Evolutionary conservation across 53 echinoderm and acorn worm genomes (phyloP), one percentile per base, ranked within the genome.

Genomic region (Paelopatides confundens): DNA sequence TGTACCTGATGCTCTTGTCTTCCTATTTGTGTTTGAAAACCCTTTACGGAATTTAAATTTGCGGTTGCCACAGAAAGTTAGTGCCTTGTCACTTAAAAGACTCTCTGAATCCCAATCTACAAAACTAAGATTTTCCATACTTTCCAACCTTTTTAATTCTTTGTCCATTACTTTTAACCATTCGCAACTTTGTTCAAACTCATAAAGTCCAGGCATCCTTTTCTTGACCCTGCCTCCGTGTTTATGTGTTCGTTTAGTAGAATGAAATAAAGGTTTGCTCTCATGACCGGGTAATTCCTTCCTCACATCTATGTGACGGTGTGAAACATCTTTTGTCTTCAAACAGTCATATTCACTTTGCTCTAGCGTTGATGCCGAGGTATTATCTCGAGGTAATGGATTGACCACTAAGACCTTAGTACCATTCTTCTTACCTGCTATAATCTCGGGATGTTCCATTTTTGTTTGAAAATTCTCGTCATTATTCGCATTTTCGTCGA

Each of bases 101-200:
- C 84, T 63, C 37, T 64, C 84, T 15, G 84, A 83, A 64, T 83
- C 84, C 63, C 65, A 64, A 33, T 83, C 84, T 3, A 83, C 65
- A 46, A 83, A 83, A 65, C 84, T 83, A 27, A 83, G 64, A 64
- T 83, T 83, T 65, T 83, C 84, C 31, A 83, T 38, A 46, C 65
- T 65, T 14, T 83, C 84, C 29, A 83, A 30, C 12, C 84, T 36
- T 30, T 65, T 83, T 3, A 83, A 35, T 32, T 83, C 84, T 13
- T 63, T 83, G 39, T 83, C 84, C 65, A 83, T 83, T 33, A 64
- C 84, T 65, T 83, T 65, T 26, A 64, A 24, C 84, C 84, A 83
- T 10, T 63, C 84, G 64, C 84, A 83, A 39, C 65, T 83, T 40
- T 83, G 63, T 15, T 83, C 63, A 31, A 64, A 64, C 35, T 83